These are phyloP conservation scores for Neocrepidodera transversa DNA, from an alignment of 2,888 invertebrate genomes.

Conservation along the genomic window DNA sequence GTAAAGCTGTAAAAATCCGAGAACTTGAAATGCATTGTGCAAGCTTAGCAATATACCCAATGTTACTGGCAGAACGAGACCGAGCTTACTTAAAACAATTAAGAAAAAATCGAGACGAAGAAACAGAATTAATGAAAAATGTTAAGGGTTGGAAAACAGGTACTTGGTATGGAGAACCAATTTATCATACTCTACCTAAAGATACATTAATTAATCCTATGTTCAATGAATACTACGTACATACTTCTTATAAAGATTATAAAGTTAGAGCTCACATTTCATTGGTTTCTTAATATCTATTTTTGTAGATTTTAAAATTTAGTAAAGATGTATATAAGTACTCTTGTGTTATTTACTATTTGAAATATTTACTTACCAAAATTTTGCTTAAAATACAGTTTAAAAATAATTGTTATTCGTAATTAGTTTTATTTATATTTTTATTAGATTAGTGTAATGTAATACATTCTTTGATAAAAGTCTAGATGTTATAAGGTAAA, in stretches of 20 bases:
- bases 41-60: conserved; percentile 76
- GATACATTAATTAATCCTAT: conserved; percentile 71
- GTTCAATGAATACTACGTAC: conserved; percentile 76
- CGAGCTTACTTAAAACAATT: conserved; percentile 83
- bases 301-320: background rate
- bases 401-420: too few species aligned
- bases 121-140: conserved; percentile 86
- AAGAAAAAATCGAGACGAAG: conserved; percentile 81
- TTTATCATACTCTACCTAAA: conserved; percentile 74
- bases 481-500: too few species aligned
- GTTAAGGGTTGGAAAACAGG: conserved; percentile 92
- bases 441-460: too few species aligned
- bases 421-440: too few species aligned
- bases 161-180: conserved; percentile 83
- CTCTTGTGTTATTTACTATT: background rate
- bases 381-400: too few species aligned
- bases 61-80: conserved; percentile 85
- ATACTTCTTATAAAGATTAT: conserved; percentile 63
- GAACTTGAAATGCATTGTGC: conserved; percentile 80
- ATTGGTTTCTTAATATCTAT: background rate
- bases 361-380: too few species aligned
- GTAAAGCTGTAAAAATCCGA: conserved; percentile 63
- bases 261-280: background rate
- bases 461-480: too few species aligned
- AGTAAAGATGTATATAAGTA: background rate